A percentile compares a stretch with the other conserved stretches of the same genome.
phyloP scores from a whole-genome alignment of 30 jellyfish, hydroid and myxozoan species.

The Pseudorhiza aurosa region DNA sequence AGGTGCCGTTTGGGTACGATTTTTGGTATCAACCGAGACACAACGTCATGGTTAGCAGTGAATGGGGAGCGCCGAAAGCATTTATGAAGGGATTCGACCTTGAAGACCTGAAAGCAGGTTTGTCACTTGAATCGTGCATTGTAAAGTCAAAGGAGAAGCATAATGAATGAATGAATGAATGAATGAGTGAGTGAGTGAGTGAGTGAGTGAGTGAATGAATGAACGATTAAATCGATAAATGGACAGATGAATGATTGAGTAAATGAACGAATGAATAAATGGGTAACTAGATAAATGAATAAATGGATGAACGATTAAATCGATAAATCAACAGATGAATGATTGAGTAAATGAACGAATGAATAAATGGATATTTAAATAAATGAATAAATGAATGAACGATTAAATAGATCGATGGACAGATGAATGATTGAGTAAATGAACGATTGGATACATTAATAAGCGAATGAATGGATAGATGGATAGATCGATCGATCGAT shows the following conservation, averaged over 20 bases:
- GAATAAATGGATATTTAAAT: not conserved
- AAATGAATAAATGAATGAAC: not conserved
- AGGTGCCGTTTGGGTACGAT: conserved; percentile 80
- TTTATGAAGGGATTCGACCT: conserved; percentile 81
- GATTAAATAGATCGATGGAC: not conserved
- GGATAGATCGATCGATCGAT: not conserved
- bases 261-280: not conserved
- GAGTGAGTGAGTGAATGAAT: not conserved
- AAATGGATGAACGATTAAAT: not conserved
- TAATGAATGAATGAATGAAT: not conserved
- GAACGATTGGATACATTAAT: not conserved
- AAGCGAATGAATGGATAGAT: not conserved
- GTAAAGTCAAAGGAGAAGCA: too few relatives aligned
- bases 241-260: not conserved
- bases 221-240: too few relatives aligned
- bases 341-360: not conserved
- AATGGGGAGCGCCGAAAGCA: conserved; percentile 92
- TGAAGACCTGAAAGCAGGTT: conserved; percentile 85
- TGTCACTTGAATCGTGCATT: not conserved
- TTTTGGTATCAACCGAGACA: conserved; percentile 96
- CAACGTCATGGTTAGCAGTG: conserved; percentile 89
- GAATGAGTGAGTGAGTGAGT: not conserved
- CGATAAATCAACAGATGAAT: not conserved
- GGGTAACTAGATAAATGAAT: not conserved
- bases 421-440: not conserved